Conservation (phyloP, 1,140 invertebrate genomes). For the Caenorhabditis inopinata region DNA sequence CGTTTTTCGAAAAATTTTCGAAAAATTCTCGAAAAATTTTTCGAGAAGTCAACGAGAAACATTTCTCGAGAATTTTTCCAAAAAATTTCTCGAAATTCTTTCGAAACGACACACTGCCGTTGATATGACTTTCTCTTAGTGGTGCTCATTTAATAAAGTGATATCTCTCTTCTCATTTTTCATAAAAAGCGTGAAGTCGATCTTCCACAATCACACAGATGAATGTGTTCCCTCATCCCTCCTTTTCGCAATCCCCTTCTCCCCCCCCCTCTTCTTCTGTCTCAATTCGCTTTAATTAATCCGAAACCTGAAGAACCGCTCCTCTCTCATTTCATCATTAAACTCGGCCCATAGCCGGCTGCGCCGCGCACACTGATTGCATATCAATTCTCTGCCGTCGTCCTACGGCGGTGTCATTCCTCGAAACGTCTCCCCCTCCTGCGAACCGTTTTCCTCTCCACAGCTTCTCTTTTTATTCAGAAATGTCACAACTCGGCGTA, state of each 20-base stretch:
- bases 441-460: neutral
- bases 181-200: no score
- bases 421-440: neutral
- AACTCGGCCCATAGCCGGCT: neutral
- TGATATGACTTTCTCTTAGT: no score
- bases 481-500: neutral
- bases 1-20: no score
- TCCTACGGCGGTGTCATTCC: neutral
- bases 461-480: neutral
- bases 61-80: no score
- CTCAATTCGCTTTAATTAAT: slow-evolving; percentile 1
- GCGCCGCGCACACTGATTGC: neutral
- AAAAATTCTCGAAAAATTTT: no score
- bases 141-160: no score
- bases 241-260: neutral
- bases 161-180: no score
- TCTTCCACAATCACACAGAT: no score
- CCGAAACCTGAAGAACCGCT: neutral
- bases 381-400: neutral
- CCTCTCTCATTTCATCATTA: slow-evolving; percentile 6
- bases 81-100: no score
- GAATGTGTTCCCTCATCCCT: neutral
- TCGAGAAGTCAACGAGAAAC: no score
- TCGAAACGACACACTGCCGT: no score
- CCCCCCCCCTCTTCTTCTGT: neutral